Evolutionary conservation across 1,140 invertebrate genomes (phyloP), one percentile per base, ranked within the genome.

Genomic region (Babylonia areolata): DNA sequence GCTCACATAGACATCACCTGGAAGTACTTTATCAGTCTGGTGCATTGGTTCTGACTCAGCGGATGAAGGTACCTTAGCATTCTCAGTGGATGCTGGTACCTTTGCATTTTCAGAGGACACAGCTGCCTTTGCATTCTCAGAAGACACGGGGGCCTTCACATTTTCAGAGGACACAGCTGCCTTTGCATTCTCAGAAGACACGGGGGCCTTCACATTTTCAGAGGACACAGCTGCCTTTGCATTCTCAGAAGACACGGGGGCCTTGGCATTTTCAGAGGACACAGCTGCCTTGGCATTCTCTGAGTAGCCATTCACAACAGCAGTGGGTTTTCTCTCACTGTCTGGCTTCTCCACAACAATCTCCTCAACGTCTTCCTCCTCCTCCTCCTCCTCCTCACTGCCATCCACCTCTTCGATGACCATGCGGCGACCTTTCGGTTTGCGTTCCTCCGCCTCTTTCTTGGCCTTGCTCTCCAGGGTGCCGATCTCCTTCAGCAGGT

Each of bases 381-480:
- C 88, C 40, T 90, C 88, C 35, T 86, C 87, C 37, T 87, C 88
- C 31, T 90, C 90, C 5, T 89, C 88, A 51, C 80, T 84, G 15
- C 88, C 89, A 15, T 90, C 91, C 35, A 92, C 89, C 75, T 94
- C 93, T 87, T 94, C 92, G 40, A 94, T 94, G 20, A 91, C 86
- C 91, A 94, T 88, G 64, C 92, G 84, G 33, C 82, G 79, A 11
- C 92, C 93, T 82, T 90, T 91, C 54, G 88, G 88, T 81, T 93
- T 93, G 46, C 89, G 83, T 42, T 89, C 85, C 46, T 87, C 71
- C 37, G 88, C 84, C 33, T 90, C 89, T 42, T 91, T 83, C 40
- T 90, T 86, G 39, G 84, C n/a, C 78, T 92, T 88, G 37, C 86
- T 86, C 64, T 89, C 80, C n/a, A 88, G 81, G 33, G 88, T 86